phyloP scores from a whole-genome alignment of 2,888 invertebrate genomes.

The Pristionchus fissidentatus region DNA sequence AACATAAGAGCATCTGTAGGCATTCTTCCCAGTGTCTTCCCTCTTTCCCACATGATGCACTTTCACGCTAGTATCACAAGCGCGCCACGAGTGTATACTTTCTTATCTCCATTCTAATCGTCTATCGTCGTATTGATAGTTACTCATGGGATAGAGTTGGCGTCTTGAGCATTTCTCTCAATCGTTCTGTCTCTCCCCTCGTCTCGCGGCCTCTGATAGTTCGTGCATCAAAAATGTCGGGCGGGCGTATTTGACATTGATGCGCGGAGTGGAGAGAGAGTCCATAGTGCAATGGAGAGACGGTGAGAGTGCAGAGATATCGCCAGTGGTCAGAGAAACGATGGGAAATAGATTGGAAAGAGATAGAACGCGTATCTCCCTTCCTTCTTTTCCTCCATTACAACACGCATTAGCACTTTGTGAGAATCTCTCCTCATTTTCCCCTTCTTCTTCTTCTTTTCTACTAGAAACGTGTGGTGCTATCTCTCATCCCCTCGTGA shows the following conservation, averaged over 20 bases:
- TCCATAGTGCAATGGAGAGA: background rate
- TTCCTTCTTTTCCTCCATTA: conserved; percentile 29
- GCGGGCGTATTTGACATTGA: conserved; percentile 15
- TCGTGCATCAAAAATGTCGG: background rate
- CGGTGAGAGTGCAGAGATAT: conserved; percentile 15
- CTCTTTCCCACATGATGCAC: too few relatives aligned
- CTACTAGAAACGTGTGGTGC: too few relatives aligned
- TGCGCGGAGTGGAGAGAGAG: background rate
- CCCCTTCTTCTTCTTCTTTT: conserved; percentile 8
- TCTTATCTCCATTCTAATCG: conserved; percentile 19
- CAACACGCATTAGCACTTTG: conserved; percentile 34
- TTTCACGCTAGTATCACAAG: conserved; percentile 1
- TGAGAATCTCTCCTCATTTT: conserved; percentile 13
- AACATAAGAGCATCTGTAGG: too few relatives aligned
- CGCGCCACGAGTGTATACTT: background rate
- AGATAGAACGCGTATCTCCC: conserved; percentile 19
- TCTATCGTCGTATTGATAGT: too few relatives aligned
- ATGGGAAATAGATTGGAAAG: background rate
- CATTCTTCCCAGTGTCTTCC: too few relatives aligned
- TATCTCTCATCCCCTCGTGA: too few relatives aligned
- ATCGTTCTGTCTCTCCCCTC: background rate
- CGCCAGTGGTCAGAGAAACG: conserved; percentile 13
- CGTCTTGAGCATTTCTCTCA: background rate
- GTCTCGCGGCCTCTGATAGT: background rate
- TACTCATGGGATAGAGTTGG: background rate